Conservation (phyloP, 2,888 invertebrate species). For the Mechanitis mazaeus region DNA sequence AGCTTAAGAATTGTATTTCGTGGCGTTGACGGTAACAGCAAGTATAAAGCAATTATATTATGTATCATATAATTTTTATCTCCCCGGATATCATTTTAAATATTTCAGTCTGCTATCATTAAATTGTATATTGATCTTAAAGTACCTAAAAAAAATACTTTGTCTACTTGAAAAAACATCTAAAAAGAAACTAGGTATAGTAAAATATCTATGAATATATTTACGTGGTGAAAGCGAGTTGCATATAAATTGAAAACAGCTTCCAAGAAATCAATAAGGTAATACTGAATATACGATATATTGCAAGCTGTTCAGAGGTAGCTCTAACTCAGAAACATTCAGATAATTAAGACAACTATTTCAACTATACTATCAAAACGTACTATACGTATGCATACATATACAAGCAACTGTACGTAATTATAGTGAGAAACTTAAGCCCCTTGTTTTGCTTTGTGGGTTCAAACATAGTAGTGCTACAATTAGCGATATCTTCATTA, state of each 20-base stretch:
- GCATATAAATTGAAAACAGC: constrained; percentile 4
- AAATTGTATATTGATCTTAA: too few species aligned
- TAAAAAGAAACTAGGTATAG: not conserved
- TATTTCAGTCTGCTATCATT: too few species aligned
- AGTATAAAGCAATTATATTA: too few species aligned
- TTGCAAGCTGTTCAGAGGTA: not conserved
- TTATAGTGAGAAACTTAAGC: constrained; percentile 19
- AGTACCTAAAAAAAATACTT: not conserved
- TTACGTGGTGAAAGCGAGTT: not conserved
- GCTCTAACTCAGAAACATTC: not conserved
- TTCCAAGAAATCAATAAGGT: not conserved
- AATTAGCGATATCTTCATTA: constrained; percentile 17
- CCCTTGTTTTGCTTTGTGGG: constrained; percentile 18
- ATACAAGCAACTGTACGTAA: constrained; percentile 11
- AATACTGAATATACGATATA: not conserved
- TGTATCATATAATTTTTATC: too few species aligned
- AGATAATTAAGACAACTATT: too few species aligned
- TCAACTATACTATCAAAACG: too few species aligned
- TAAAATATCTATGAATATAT: not conserved
- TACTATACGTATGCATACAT: constrained; percentile 1
- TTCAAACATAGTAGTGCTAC: constrained; percentile 13
- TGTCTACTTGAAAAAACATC: not conserved
- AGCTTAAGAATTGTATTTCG: too few species aligned
- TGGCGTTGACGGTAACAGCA: too few species aligned
- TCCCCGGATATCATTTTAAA: too few species aligned